phyloP scores from a whole-genome alignment of 1,140 invertebrate species.

The Holcopasites calliopsidis region DNA sequence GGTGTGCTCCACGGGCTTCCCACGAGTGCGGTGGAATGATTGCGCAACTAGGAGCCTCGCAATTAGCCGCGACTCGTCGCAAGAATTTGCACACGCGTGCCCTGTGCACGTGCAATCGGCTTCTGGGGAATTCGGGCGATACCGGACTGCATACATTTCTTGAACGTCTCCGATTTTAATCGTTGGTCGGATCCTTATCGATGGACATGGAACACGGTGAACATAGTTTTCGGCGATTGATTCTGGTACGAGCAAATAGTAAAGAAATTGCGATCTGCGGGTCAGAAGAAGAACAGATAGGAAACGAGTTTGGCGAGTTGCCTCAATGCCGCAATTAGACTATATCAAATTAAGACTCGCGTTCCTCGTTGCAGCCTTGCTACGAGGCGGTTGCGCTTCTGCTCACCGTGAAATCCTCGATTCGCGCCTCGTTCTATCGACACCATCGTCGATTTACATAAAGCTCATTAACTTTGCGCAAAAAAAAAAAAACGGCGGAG shows the following conservation, averaged over 20 bases:
- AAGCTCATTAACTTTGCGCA: neutral
- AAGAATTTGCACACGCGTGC: neutral
- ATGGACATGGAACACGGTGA: too few relatives aligned
- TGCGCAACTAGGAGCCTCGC: constrained; percentile 5
- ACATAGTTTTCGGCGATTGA: too few relatives aligned
- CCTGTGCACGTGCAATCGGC: neutral
- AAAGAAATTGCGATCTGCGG: too few relatives aligned
- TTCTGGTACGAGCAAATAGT: too few relatives aligned
- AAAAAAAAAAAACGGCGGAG: too few relatives aligned
- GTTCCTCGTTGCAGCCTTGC: constrained; percentile 7
- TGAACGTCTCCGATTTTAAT: neutral
- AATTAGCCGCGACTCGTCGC: constrained; percentile 19
- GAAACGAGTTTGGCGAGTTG: neutral
- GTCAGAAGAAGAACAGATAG: constrained; percentile 13
- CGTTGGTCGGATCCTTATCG: too few relatives aligned
- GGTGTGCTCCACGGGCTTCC: constrained; percentile 14
- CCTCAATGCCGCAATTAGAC: constrained; percentile 1
- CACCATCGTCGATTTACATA: neutral
- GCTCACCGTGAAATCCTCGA: neutral
- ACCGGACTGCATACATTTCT: neutral
- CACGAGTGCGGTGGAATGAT: neutral
- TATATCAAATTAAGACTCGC: constrained; percentile 34
- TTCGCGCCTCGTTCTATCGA: neutral
- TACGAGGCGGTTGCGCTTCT: neutral
- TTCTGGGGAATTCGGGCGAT: neutral